Conservation (phyloP, 1,140 invertebrate species). For the Procambarus clarkii region DNA sequence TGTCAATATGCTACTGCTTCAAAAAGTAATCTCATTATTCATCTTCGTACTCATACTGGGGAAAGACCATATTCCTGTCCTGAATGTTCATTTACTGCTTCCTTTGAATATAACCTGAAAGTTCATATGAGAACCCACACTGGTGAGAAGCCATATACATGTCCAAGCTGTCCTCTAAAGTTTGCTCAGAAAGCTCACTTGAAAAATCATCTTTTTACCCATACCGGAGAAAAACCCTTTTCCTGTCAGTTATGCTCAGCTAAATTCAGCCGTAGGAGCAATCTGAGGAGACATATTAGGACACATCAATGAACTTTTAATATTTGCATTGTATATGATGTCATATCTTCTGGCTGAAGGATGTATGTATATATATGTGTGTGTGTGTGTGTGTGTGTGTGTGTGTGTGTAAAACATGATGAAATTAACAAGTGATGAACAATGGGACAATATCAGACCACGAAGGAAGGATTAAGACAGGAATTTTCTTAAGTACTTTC, state of each 20-base stretch:
- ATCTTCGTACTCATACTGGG: slow-evolving; percentile 58
- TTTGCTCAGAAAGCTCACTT: slow-evolving; percentile 43
- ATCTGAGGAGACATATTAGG: slow-evolving; percentile 18
- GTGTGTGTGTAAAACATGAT: slow-evolving; percentile 13
- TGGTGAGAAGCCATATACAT: slow-evolving; percentile 61
- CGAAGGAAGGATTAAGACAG: too few relatives aligned
- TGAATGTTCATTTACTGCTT: slow-evolving; percentile 54
- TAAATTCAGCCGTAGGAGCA: slow-evolving; percentile 32
- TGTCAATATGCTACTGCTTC: slow-evolving; percentile 52
- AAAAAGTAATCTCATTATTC: slow-evolving; percentile 53
- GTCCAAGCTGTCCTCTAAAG: slow-evolving; percentile 47
- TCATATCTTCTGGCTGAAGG: neutral
- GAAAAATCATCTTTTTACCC: slow-evolving; percentile 30
- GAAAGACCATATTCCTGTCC: slow-evolving; percentile 53
- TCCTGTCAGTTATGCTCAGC: slow-evolving; percentile 19
- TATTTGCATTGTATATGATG: neutral
- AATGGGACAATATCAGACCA: too few relatives aligned
- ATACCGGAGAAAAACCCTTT: slow-evolving; percentile 39
- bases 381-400: slow-evolving; percentile 6
- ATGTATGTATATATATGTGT: neutral
- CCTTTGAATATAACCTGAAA: slow-evolving; percentile 50
- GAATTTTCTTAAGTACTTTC: too few relatives aligned
- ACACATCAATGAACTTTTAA: slow-evolving; percentile 18
- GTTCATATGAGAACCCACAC: slow-evolving; percentile 63
- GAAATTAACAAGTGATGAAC: too few relatives aligned